These are phyloP conservation scores for Oscheius myriophilus DNA, from an alignment of 2,888 invertebrate genomes.

Conservation along the genomic window DNA sequence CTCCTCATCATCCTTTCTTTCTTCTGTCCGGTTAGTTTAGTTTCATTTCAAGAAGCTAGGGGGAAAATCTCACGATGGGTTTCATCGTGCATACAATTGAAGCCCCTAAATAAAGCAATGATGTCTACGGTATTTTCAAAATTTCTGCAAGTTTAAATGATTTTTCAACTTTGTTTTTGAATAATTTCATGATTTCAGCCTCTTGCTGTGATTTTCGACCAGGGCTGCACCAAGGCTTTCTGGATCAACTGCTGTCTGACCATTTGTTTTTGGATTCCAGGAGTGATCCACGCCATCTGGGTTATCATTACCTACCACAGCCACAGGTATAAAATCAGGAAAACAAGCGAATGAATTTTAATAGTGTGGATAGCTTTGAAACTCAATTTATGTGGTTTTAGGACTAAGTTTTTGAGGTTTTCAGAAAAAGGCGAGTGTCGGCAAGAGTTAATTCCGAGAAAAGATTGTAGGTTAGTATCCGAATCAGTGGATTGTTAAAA, in stretches of 20 bases:
- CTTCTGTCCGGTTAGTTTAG: slow-evolving; percentile 25
- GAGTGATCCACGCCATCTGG: slow-evolving; percentile 25
- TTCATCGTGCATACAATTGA: no score
- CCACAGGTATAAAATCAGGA: slow-evolving; percentile 15
- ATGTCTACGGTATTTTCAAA: no score
- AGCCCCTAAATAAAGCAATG: no score
- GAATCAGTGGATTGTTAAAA: no score
- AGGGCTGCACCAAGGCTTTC: slow-evolving; percentile 23
- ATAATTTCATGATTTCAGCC: slow-evolving; percentile 5
- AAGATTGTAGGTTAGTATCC: no score
- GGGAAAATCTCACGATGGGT: neutral
- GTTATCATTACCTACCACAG: slow-evolving; percentile 19
- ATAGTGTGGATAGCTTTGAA: neutral
- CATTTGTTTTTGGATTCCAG: slow-evolving; percentile 22
- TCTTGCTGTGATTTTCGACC: slow-evolving; percentile 23
- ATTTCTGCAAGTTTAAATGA: no score
- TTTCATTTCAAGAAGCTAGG: neutral
- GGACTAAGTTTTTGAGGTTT: no score
- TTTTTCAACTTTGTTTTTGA: neutral
- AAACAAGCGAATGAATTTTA: neutral
- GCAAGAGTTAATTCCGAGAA: no score
- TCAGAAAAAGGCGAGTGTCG: no score
- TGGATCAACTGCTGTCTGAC: slow-evolving; percentile 24
- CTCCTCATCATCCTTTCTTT: slow-evolving; percentile 24
- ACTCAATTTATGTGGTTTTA: no score